phyloP scores from a whole-genome alignment of 2,797 vertebrate genomes.

The Cynodonichthys magdalenae region DNA sequence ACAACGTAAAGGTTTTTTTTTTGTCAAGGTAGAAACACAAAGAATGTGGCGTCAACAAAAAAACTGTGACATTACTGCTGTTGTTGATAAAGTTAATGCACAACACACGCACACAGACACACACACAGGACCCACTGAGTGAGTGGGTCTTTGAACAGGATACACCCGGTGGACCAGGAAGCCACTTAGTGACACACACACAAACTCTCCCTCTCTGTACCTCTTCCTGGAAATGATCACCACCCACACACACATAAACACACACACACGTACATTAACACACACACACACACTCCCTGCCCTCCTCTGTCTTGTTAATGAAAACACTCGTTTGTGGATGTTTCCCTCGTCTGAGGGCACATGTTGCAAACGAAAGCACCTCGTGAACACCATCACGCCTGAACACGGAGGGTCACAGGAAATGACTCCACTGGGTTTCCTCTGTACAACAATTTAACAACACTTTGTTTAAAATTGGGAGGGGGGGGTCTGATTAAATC shows the following conservation, averaged over 20 bases:
- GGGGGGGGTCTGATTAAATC: not conserved
- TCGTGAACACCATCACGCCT: not conserved
- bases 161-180: constrained; percentile 62
- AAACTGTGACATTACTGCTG: constrained; percentile 3
- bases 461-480: not conserved
- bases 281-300: constrained; percentile 20
- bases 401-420: constrained; percentile 1
- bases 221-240: constrained; percentile 62
- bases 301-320: constrained; percentile 42
- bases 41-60: constrained; percentile 3
- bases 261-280: constrained; percentile 16
- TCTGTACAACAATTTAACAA: not conserved
- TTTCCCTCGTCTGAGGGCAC: constrained; percentile 23
- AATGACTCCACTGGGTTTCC: not conserved
- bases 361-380: constrained; percentile 22
- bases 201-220: constrained; percentile 43
- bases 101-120: constrained; percentile 24
- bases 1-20: not conserved
- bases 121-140: constrained; percentile 15
- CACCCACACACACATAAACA: constrained; percentile 17
- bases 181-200: constrained; percentile 44
- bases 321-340: constrained; percentile 28
- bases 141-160: constrained; percentile 55
- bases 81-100: constrained; percentile 29
- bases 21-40: not conserved